phyloP scores from a whole-genome alignment of 2,797 vertebrate genomes.

The Anableps anableps region DNA sequence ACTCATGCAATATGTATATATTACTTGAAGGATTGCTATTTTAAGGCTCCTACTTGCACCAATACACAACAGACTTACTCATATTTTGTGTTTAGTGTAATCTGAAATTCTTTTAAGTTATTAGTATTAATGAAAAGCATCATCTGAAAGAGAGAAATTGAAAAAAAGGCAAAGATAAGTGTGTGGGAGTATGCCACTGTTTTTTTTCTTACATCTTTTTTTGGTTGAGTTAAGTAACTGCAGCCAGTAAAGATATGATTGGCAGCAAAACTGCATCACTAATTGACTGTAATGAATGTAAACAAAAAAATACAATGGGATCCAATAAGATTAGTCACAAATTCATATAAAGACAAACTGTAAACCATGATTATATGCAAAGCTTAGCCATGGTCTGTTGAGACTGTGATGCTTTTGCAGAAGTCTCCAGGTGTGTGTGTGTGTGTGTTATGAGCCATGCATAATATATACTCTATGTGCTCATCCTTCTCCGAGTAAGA shows the following conservation, averaged over 20 bases:
- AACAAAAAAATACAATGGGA: not conserved
- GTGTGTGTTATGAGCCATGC: not conserved
- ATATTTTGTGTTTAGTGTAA: conserved; percentile 5
- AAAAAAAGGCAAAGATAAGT: not conserved
- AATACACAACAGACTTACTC: conserved; percentile 26
- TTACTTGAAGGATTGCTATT: conserved; percentile 50
- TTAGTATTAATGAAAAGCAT: conserved; percentile 11
- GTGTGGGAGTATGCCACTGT: not conserved
- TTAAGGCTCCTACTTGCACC: conserved; percentile 39
- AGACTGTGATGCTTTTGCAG: conserved; percentile 7
- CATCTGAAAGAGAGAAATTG: not conserved
- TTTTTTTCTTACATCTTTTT: not conserved
- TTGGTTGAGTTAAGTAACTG: not conserved
- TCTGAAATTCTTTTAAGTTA: conserved; percentile 1
- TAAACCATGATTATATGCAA: not conserved
- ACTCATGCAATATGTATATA: conserved; percentile 61
- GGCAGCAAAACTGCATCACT: not conserved
- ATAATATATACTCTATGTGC: conserved; percentile 7
- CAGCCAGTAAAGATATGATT: conserved; percentile 8
- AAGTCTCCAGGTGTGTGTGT: conserved; percentile 9
- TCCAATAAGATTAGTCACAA: not conserved
- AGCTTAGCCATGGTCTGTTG: not conserved
- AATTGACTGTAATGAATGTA: not conserved
- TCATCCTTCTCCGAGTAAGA: conserved; percentile 6
- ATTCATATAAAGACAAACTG: not conserved